Percentiles rank a stretch among this genome's conserved stretches.
Evolutionary conservation across 2,888 invertebrate genomes (phyloP).

Genomic region (Chloromyia formosa): DNA sequence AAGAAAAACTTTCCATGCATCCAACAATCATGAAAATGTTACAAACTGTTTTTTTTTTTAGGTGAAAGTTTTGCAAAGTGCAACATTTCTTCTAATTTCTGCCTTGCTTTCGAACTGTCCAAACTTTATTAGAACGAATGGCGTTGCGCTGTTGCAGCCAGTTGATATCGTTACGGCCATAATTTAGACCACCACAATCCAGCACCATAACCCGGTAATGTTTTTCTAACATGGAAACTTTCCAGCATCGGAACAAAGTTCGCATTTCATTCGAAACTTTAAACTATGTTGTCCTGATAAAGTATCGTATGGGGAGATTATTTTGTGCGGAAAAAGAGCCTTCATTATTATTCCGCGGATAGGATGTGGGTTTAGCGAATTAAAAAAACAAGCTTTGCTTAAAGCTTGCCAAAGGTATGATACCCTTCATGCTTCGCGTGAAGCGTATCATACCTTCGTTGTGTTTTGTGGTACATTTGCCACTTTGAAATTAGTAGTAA

Average conservation of each 20-base stretch:
- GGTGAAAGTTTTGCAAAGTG: background rate
- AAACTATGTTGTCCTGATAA: background rate
- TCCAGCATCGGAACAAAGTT: background rate
- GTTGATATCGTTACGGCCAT: constrained; percentile 8
- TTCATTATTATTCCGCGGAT: too few relatives aligned
- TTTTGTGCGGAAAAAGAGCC: background rate
- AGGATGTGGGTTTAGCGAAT: too few relatives aligned
- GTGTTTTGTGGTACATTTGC: too few relatives aligned
- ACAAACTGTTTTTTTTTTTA: too few relatives aligned
- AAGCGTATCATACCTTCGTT: too few relatives aligned
- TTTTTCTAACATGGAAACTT: background rate
- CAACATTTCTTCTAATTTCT: constrained; percentile 7
- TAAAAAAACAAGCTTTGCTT: too few relatives aligned
- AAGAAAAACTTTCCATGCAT: too few relatives aligned
- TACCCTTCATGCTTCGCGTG: too few relatives aligned
- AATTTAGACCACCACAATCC: background rate
- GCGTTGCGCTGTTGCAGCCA: background rate
- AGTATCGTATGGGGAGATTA: background rate
- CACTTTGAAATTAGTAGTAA: too few relatives aligned
- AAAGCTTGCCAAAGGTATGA: too few relatives aligned
- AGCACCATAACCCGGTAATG: background rate
- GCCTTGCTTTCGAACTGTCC: background rate
- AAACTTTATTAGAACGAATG: constrained; percentile 7
- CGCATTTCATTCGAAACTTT: background rate
- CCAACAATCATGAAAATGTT: too few relatives aligned